Base-by-base conservation (phyloP, 2,888 invertebrate genomes). In the Tiliacea citrago region DNA sequence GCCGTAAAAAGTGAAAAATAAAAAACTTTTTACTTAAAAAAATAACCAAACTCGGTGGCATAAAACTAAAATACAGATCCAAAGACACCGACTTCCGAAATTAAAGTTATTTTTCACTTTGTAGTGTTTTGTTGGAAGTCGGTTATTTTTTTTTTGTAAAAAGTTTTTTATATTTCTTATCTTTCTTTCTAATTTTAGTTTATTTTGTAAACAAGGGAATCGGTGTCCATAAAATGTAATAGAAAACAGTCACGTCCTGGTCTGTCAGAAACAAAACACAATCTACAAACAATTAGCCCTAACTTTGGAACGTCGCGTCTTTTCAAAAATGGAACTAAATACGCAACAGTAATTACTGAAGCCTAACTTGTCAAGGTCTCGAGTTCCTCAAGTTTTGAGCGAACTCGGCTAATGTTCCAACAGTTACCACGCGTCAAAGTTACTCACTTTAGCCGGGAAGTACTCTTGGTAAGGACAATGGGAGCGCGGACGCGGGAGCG, bases 391-490 rank as follows among this genome's bases (percentile, higher is more conserved):
- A 88, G 86, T 89, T 88, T 77, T 60, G 66, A 78, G 67, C 68
- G 77, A 80, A 70, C 60, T 69, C 69, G 77, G 77, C 85, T 89
- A 90, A 89, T 90, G 88, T 88, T 88, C 81, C 79, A 79, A 84
- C 83, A 85, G 88, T 89, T 88, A 88, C 83, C 84, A 88, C 83
- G 89, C 84, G 89, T 89, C 88, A 83, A 88, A 88, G 79, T 86
- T 87, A 82, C 68, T 73, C 68, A 83, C 81, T 82, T 81, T 75
- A 69, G 77, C 68, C 69, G 68, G 60, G 71, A 77, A 82, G 77
- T 79, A 77, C 72, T 65, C 66, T 21, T 76, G 35, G 16, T 7
- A 18, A 76, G 53, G 47, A 58, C 58, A 45, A 60, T 49, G 0
- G 53, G 9, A 7, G 0, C 6, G 35, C 12, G 24, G 35, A 60